Evolutionary conservation across 2,797 vertebrate species (phyloP), one percentile per base, ranked within the genome.

Genomic region (Typhlichthys subterraneus): DNA sequence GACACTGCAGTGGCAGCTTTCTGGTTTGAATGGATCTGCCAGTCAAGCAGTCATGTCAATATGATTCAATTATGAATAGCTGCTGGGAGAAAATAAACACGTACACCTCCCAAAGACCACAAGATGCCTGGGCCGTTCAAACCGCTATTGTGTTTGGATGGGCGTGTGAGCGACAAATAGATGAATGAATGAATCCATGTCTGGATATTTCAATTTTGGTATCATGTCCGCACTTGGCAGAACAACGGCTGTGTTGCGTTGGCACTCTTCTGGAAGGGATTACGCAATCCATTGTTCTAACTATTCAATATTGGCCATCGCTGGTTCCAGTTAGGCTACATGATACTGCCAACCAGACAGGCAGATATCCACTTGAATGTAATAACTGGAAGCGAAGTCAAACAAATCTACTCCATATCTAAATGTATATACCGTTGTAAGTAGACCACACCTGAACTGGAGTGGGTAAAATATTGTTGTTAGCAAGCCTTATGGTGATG

Each of bases 1-100:
- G 81, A 80, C 83, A 75, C 75, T 46, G 57, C 63, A 65, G 46
- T 82, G 76, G 78, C 75, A 74, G 72, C 58, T 75, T 67, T 65
- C 72, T 75, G 65, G 72, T 81, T 79, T 78, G 80, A 86, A 72
- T 63, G 65, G 66, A 67, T 50, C 50, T n/a, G 50, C 77, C 85
- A 78, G 15, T 75, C 59, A 47, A 64, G 69, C 60, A 61, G 46
- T 58, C 45, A 42, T 53, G 60, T 79, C 72, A 53, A 53, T 82
- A 57, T 17, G 67, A 77, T 76, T 83, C 70, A 73, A 74, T 84
- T 81, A 83, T 65, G 59, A 72, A 69, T 33, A 75, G 60, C 69
- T 6, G 13, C 15, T 2, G 46, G 52, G 57, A 61, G 10, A 23
- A 61, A 76, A 62, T 14, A 17, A 12, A 12, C 59, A 23, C 38